phyloP scores from a whole-genome alignment of 1,140 invertebrate species.

The Euschistus heros region DNA sequence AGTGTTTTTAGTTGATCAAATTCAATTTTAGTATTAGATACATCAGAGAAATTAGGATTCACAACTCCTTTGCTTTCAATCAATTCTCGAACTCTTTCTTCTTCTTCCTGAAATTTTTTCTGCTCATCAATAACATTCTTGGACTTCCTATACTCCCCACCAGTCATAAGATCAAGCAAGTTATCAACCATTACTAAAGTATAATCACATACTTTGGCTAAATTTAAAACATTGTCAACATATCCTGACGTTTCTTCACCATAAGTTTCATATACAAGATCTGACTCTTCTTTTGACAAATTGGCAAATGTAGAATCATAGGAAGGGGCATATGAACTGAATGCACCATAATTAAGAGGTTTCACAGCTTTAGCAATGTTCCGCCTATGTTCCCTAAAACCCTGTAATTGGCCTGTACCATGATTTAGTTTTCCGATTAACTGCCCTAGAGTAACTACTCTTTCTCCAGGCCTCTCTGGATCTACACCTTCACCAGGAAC shows the following conservation, averaged over 20 bases:
- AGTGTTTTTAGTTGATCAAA: conserved; percentile 60
- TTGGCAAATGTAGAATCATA: conserved; percentile 94
- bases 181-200: conserved; percentile 73
- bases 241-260: conserved; percentile 63
- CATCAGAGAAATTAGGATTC: conserved; percentile 3
- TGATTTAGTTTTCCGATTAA: conserved; percentile 62
- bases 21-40: conserved; percentile 53
- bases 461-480: conserved; percentile 54
- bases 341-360: conserved; percentile 87
- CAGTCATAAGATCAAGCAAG: conserved; percentile 67
- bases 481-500: conserved; percentile 64
- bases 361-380: conserved; percentile 82
- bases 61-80: conserved; percentile 33
- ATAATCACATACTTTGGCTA: conserved; percentile 75
- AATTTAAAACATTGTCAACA: conserved; percentile 55
- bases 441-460: conserved; percentile 70
- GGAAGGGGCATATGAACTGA: conserved; percentile 86
- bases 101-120: conserved; percentile 47
- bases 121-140: conserved; percentile 54
- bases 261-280: conserved; percentile 82
- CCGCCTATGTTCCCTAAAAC: conserved; percentile 78
- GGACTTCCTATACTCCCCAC: conserved; percentile 71
- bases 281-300: conserved; percentile 84
- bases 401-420: conserved; percentile 56
- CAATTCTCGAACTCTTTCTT: conserved; percentile 45